Evolutionary conservation across 2,797 vertebrate genomes (phyloP), one percentile per base, ranked within the genome.

Genomic region (Falco columbarius): DNA sequence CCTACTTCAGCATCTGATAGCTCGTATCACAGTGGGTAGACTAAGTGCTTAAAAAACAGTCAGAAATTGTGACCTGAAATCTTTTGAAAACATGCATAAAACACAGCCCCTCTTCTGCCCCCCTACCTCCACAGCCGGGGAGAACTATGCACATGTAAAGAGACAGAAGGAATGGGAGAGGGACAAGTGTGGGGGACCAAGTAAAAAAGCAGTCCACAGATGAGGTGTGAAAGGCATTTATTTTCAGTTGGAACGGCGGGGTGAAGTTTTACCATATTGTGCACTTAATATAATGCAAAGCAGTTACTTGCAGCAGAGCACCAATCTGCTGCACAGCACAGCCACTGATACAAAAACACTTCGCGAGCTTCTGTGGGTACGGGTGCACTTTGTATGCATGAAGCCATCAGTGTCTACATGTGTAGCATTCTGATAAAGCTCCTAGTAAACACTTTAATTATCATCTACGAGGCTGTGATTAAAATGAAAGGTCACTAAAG

Each of bases 221-320:
- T 74, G 76, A 92, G 71, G 65, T 81, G 61, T 59, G 77, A 93
- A 89, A 92, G 42, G 26, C 54, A 38, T 80, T 81, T 92, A 47
- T 90, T 97, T 94, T 93, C 66, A 54, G 63, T 42, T 89, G 65
- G 36, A 93, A 76, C 36, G 19, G 67, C 23, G 55, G 17, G 71
- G 80, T 85, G 74, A 90, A 40, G 8, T 70, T 95, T 84, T 59
- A 80, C 52, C 68, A 51, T 42, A 30, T 23, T 61, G 74, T 80
- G 36, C 36, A 47, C 40, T 96, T 95, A 81, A 90, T 92, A 81
- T 61, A 79, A 85, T 71, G 52, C 65, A 67, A 90, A 92, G n/a
- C 16, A 52, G 40, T 65, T 62, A 83, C 73, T 51, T 55, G 49
- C 72, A 67, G 44, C 52, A 80, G 19, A 91, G 40, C 52, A 55